Evolutionary conservation across 2,113 vertebrate genomes (phyloP), one percentile per base, ranked within the genome.

Genomic region (Leucopsar rothschildi): DNA sequence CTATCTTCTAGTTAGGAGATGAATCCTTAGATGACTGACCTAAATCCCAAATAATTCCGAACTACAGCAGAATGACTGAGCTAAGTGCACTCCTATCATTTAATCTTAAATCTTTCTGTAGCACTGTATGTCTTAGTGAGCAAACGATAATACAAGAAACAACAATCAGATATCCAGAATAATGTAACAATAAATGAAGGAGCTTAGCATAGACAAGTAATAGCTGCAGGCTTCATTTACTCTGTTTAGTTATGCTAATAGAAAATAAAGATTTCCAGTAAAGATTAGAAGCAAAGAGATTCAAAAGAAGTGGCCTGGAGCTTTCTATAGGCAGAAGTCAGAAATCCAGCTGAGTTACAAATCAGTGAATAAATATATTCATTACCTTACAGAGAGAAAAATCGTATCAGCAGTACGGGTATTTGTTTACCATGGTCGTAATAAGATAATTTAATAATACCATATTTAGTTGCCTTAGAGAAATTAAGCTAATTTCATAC

Each of bases 11-110:
- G 64, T 88, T 97, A 75, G 55, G 55, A 86, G 80, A 84, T 53
- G 94, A 96, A 93, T 91, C 77, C 89, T 91, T 72, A 76, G 73
- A 85, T 78, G 88, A 53, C 69, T 66, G 88, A 86, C 77, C 77
- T 89, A 93, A 95, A 96, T 86, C 76, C 65, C n/a, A 64, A 88
- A 72, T 71, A 94, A 81, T 71, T 56, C 69, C 12, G 8, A 82
- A 82, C 60, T 84, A 89, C 1, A 9, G 40, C 65, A 72, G 66
- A 56, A 84, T 72, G 57, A 64, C 33, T 19, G 44, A 93, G 72
- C 60, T 65, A 53, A 76, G 49, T 47, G 60, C 42, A 81, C 49
- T 61, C 49, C 39, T 79, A 69, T 93, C 61, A 71, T 53, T 90
- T 55, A 63, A 94, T 93, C 79, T 92, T 80, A 44, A 80, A 3